phyloP scores from a whole-genome alignment of 2,113 vertebrate genomes.

The Barbus barbus region DNA sequence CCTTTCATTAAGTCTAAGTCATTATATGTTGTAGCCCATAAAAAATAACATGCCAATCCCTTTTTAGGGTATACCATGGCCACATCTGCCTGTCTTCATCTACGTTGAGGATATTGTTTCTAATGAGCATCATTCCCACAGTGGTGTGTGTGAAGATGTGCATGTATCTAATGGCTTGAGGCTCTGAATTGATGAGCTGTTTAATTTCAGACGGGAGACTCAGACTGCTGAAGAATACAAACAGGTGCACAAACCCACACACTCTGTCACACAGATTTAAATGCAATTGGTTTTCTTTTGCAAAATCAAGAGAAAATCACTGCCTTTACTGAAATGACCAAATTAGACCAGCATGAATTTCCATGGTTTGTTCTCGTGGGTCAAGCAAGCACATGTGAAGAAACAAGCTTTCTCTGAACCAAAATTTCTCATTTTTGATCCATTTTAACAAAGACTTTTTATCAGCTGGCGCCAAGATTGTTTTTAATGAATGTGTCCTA shows the following conservation, averaged over 20 bases:
- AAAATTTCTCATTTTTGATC: background rate
- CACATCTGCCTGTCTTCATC: background rate
- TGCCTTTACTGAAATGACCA: background rate
- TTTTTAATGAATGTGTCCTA: background rate
- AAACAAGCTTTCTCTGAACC: background rate
- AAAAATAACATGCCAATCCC: background rate
- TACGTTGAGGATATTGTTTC: background rate
- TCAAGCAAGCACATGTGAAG: background rate
- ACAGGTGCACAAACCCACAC: background rate
- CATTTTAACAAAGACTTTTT: background rate
- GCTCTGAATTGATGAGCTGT: conserved; percentile 60
- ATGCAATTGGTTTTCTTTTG: conserved; percentile 12
- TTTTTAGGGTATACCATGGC: background rate
- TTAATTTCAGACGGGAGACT: conserved; percentile 53
- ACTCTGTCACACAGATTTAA: conserved; percentile 25
- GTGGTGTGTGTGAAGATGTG: conserved; percentile 15
- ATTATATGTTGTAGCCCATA: background rate
- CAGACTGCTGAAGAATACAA: conserved; percentile 37
- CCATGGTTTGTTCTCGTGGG: background rate
- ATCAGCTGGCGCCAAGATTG: background rate
- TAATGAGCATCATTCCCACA: conserved; percentile 24
- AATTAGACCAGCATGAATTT: background rate
- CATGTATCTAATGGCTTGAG: conserved; percentile 46
- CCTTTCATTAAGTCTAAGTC: too few species aligned
- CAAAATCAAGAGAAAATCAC: background rate